phyloP scores from a whole-genome alignment of 2,113 vertebrate species.

The Machaerirhynchus nigripectus region DNA sequence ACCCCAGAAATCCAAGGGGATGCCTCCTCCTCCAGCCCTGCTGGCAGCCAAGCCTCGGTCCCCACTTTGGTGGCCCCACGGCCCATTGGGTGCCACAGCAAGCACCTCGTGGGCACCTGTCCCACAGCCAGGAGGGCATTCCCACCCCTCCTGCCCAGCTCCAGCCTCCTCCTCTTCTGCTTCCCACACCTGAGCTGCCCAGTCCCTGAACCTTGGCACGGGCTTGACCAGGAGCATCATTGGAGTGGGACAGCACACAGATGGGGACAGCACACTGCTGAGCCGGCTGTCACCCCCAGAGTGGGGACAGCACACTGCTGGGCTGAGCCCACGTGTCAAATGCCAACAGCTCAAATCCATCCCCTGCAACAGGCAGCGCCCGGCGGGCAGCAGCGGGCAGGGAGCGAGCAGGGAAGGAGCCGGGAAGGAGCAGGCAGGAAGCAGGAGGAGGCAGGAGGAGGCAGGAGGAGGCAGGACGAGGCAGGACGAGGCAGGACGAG shows the following conservation, averaged over 20 bases:
- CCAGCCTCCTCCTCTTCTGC: neutral
- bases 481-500: neutral
- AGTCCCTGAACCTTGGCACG: accelerated
- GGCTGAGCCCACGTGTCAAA: accelerated
- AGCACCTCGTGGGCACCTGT: neutral
- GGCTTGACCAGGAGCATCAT: neutral
- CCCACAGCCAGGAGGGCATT: neutral
- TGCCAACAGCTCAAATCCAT: neutral
- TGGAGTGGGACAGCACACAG: neutral
- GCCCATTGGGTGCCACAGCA: neutral
- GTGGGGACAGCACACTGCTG: neutral
- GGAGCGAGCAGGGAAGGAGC: neutral
- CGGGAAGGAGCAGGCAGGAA: neutral
- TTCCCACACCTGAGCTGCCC: neutral
- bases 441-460: too few species aligned
- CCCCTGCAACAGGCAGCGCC: neutral
- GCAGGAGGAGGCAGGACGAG: neutral
- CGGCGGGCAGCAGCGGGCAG: neutral
- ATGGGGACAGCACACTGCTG: neutral
- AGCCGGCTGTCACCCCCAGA: too few species aligned
- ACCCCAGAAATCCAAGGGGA: neutral
- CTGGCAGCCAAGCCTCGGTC: neutral
- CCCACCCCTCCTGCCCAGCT: neutral
- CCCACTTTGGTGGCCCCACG: neutral
- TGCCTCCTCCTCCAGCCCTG: neutral